Conservation (phyloP, 2,113 vertebrate species). For the Muntiacus reevesi region DNA sequence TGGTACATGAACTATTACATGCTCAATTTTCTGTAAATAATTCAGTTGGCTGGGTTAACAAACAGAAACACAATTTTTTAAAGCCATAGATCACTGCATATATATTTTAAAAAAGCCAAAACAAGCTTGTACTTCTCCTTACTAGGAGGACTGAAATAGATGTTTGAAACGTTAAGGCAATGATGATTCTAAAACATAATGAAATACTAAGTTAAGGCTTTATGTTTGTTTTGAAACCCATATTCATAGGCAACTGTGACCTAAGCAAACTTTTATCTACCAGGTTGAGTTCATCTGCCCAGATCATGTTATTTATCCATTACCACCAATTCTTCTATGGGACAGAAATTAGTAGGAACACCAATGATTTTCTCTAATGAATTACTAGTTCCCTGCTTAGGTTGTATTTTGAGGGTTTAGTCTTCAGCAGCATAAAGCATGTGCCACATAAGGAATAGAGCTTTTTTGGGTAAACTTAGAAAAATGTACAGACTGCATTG, state of each 20-base stretch:
- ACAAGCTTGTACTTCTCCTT: conserved; percentile 70
- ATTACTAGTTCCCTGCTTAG: neutral
- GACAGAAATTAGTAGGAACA: neutral
- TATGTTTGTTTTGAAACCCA: conserved; percentile 63
- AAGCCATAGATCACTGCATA: conserved; percentile 58
- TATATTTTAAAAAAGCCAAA: conserved; percentile 70
- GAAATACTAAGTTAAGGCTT: conserved; percentile 74
- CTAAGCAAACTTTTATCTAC: conserved; percentile 14
- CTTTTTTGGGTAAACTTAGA: neutral
- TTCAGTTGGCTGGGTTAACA: conserved; percentile 9
- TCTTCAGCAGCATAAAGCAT: neutral
- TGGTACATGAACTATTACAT: conserved; percentile 54
- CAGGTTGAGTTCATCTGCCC: neutral
- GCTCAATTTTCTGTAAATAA: conserved; percentile 56
- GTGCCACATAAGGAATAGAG: neutral
- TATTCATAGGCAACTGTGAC: conserved; percentile 38
- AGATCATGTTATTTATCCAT: neutral
- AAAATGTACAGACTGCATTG: neutral
- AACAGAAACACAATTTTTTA: conserved; percentile 44
- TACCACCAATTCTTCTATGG: neutral
- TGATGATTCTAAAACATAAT: conserved; percentile 59
- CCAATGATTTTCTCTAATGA: neutral
- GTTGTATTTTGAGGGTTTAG: neutral
- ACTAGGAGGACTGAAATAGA: conserved; percentile 39
- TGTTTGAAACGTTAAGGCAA: conserved; percentile 66